Conservation (phyloP, 2,888 invertebrate species). For the Stictocephala bisonia region DNA sequence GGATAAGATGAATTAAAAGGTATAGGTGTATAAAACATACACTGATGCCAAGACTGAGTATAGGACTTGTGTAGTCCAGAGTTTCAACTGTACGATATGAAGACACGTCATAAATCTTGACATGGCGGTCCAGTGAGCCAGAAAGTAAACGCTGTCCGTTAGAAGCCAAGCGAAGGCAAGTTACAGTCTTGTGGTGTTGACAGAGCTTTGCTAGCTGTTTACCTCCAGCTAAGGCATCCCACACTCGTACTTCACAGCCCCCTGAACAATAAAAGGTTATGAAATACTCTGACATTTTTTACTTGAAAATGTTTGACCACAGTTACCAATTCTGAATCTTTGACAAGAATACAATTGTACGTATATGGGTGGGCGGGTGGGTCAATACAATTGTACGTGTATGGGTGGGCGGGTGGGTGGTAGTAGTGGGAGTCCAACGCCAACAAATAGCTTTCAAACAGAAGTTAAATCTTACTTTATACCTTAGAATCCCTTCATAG, state of each 20-base stretch:
- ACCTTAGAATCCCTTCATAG: too few relatives aligned
- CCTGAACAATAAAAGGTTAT: constrained; percentile 67
- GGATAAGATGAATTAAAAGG: too few relatives aligned
- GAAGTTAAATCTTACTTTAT: too few relatives aligned
- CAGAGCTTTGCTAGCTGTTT: constrained; percentile 84
- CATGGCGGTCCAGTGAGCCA: constrained; percentile 91
- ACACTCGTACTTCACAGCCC: constrained; percentile 89
- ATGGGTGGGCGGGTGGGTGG: too few relatives aligned
- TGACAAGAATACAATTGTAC: too few relatives aligned
- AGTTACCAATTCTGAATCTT: too few relatives aligned
- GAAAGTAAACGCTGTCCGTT: constrained; percentile 87
- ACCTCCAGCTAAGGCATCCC: constrained; percentile 93
- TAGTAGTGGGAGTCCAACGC: too few relatives aligned
- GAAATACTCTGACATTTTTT: background rate
- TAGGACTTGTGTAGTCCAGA: constrained; percentile 89
- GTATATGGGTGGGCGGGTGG: too few relatives aligned
- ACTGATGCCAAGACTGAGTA: constrained; percentile 83
- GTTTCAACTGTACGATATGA: constrained; percentile 90
- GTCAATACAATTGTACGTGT: too few relatives aligned
- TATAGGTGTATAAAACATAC: too few relatives aligned
- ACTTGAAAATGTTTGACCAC: too few relatives aligned
- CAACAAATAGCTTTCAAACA: too few relatives aligned
- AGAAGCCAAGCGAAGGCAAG: constrained; percentile 83
- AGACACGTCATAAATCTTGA: constrained; percentile 90
- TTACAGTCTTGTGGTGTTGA: constrained; percentile 96